phyloP scores from a whole-genome alignment of 2,888 invertebrate species.

The Galeopsomyia nigrocyanea region DNA sequence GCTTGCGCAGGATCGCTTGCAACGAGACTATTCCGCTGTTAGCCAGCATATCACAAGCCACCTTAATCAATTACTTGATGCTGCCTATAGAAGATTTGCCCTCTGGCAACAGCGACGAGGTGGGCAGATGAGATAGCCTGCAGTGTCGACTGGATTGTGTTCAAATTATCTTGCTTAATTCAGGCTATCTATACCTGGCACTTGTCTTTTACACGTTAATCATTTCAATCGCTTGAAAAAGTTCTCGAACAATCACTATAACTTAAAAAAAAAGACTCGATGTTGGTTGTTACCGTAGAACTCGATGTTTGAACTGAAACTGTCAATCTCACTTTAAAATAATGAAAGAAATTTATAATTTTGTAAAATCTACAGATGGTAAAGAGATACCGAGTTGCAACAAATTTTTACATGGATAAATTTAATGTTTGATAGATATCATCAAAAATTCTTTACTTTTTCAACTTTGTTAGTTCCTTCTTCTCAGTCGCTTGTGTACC shows the following conservation, averaged over 20 bases:
- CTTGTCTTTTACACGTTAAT: conserved; percentile 20
- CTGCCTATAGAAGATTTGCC: conserved; percentile 88
- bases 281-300: conserved; percentile 14
- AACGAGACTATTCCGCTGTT: conserved; percentile 84
- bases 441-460: conserved; percentile 19
- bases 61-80: conserved; percentile 87
- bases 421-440: conserved; percentile 10
- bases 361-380: conserved; percentile 30
- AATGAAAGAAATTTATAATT: conserved; percentile 33
- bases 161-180: conserved; percentile 4
- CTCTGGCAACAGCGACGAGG: conserved; percentile 85
- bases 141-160: not conserved
- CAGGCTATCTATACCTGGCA: conserved; percentile 30
- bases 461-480: conserved; percentile 7
- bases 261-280: conserved; percentile 2
- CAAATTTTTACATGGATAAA: conserved; percentile 29
- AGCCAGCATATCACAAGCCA: conserved; percentile 87
- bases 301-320: conserved; percentile 8
- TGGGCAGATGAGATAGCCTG: conserved; percentile 66
- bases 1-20: conserved; percentile 82
- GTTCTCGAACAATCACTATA: conserved; percentile 21
- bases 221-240: conserved; percentile 3
- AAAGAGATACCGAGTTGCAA: conserved; percentile 2
- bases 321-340: conserved; percentile 17
- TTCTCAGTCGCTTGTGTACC: conserved; percentile 1